phyloP scores from a whole-genome alignment of 2,113 vertebrate species.

The Eurystomus gularis region DNA sequence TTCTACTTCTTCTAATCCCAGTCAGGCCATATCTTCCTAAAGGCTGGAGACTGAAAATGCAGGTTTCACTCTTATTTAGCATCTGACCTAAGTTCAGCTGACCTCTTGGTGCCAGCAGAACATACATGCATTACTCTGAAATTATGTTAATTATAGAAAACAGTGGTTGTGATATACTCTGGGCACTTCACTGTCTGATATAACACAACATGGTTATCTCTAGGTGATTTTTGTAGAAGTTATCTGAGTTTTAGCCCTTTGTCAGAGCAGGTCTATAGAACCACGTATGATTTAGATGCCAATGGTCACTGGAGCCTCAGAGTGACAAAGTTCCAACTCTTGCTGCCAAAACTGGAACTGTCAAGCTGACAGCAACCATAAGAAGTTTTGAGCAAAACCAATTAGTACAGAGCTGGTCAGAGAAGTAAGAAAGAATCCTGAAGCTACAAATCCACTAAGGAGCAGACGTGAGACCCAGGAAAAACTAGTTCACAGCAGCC shows the following conservation, averaged over 20 bases:
- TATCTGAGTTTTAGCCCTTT: background rate
- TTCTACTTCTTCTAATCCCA: background rate
- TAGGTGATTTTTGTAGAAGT: background rate
- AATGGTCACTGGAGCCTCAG: background rate
- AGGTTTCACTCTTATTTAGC: background rate
- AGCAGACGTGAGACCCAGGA: background rate
- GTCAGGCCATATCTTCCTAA: background rate
- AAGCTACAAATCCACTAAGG: background rate
- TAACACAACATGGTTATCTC: background rate
- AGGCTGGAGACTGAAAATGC: background rate
- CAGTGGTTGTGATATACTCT: background rate
- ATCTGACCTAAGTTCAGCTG: background rate
- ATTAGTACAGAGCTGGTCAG: background rate
- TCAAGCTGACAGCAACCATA: background rate
- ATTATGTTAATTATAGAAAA: background rate
- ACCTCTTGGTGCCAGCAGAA: background rate
- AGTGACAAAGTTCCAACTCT: background rate
- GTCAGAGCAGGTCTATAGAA: background rate
- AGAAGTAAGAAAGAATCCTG: background rate
- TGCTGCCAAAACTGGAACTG: background rate
- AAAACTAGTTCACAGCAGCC: background rate
- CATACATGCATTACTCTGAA: accelerated
- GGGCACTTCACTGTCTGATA: background rate
- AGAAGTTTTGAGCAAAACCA: background rate
- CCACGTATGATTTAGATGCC: background rate